Conservation (phyloP, 2,113 vertebrate species). For the Ornithorhynchus anatinus region DNA sequence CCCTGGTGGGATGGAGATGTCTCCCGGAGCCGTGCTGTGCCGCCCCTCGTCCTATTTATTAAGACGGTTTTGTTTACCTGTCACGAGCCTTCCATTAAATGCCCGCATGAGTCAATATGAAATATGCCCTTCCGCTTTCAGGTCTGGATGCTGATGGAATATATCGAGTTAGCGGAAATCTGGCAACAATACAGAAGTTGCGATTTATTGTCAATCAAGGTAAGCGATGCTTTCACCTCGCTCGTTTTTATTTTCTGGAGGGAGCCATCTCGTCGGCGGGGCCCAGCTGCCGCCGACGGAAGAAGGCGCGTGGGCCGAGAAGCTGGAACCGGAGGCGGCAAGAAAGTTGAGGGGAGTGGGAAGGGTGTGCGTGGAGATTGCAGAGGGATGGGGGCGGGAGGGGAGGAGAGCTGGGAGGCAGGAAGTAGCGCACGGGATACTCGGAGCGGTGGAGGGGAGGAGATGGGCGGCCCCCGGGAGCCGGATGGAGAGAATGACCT, state of each 20-base stretch:
- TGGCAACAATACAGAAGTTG: constrained; percentile 90
- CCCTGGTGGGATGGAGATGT: background rate
- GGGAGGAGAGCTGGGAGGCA: constrained; percentile 31
- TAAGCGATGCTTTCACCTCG: constrained; percentile 72
- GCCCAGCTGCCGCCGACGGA: no score
- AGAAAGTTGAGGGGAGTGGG: constrained; percentile 40
- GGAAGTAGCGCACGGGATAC: no score
- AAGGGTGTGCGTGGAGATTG: no score
- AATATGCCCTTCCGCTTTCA: constrained; percentile 70
- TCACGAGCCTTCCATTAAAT: constrained; percentile 51
- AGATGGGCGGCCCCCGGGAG: no score
- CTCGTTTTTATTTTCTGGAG: constrained; percentile 69
- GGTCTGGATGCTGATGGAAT: constrained; percentile 87
- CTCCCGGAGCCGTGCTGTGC: background rate
- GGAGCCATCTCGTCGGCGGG: no score
- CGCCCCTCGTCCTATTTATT: constrained; percentile 31
- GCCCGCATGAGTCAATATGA: constrained; percentile 56
- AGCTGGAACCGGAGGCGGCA: constrained; percentile 5
- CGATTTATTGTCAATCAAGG: constrained; percentile 89
- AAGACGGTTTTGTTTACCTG: constrained; percentile 44
- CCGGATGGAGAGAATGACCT: no score
- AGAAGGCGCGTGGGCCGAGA: no score
- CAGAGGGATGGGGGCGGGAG: constrained; percentile 30
- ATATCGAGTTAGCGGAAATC: constrained; percentile 91
- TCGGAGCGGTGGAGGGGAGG: no score